Evolutionary conservation across 2,113 vertebrate genomes (phyloP).

Genomic region (Gallinago media): DNA sequence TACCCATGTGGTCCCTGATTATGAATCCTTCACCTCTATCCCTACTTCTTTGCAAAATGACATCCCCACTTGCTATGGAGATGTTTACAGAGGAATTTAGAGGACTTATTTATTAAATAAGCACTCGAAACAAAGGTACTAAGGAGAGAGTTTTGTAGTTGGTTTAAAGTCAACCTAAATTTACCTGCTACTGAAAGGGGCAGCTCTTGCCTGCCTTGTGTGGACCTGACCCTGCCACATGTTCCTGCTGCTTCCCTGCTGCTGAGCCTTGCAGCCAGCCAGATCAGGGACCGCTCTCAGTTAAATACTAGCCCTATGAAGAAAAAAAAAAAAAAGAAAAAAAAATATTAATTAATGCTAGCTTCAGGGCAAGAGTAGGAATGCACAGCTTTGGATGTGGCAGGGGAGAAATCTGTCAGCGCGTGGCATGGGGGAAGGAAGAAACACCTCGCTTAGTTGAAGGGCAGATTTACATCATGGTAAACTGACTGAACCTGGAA

Average conservation of each 20-base stretch:
- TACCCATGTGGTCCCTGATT: background rate
- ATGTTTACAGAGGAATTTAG: background rate
- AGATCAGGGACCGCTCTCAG: background rate
- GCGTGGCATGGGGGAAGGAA: background rate
- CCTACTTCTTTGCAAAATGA: background rate
- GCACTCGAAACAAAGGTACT: background rate
- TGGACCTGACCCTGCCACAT: slow-evolving; percentile 21
- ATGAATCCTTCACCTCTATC: background rate
- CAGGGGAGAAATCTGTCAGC: background rate
- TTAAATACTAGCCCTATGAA: background rate
- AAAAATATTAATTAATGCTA: background rate
- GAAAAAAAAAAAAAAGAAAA: background rate
- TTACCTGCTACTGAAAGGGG: slow-evolving; percentile 15
- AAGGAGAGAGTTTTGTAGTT: background rate
- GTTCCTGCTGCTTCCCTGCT: slow-evolving; percentile 29
- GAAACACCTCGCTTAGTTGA: background rate
- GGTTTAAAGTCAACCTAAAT: slow-evolving; percentile 21
- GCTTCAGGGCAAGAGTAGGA: background rate
- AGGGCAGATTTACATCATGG: background rate
- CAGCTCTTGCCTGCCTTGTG: slow-evolving; percentile 11
- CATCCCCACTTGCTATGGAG: background rate
- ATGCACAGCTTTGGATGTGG: background rate
- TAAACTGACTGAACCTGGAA: background rate
- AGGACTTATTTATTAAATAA: background rate
- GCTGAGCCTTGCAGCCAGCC: slow-evolving; percentile 9